phyloP scores from a whole-genome alignment of 1,140 invertebrate genomes.

The Archivesica marissinica region DNA sequence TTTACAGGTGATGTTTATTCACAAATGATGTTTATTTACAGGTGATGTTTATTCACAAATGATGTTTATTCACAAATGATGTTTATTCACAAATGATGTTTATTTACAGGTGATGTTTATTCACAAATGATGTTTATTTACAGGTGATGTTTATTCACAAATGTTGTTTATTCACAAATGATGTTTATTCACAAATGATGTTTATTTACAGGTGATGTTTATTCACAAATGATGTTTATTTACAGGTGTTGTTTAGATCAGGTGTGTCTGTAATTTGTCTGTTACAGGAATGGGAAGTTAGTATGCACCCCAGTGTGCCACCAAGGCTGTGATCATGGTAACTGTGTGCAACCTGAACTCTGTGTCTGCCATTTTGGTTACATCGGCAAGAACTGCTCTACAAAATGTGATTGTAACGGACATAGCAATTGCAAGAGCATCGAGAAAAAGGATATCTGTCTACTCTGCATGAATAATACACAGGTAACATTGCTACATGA shows the following conservation, averaged over 20 bases:
- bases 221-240: too few relatives aligned
- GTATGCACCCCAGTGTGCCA: conserved; percentile 93
- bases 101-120: too few relatives aligned
- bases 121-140: too few relatives aligned
- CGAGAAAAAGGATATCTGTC: conserved; percentile 91
- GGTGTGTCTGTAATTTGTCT: background rate
- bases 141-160: too few relatives aligned
- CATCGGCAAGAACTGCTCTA: conserved; percentile 96
- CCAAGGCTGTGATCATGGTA: conserved; percentile 95
- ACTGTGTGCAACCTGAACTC: conserved; percentile 92
- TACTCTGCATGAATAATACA: conserved; percentile 96
- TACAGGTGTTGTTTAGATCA: background rate
- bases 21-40: too few relatives aligned
- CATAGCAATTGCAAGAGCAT: conserved; percentile 96
- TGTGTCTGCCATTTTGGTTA: conserved; percentile 97
- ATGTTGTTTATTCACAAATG: too few relatives aligned
- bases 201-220: too few relatives aligned
- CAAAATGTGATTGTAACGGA: conserved; percentile 96
- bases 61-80: too few relatives aligned
- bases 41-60: too few relatives aligned
- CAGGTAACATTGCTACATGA: conserved; percentile 85
- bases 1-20: too few relatives aligned
- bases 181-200: too few relatives aligned
- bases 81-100: too few relatives aligned
- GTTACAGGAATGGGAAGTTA: conserved; percentile 68